Base-by-base conservation (phyloP, 2,113 vertebrate genomes). In the Paracanthobrama guichenoti region DNA sequence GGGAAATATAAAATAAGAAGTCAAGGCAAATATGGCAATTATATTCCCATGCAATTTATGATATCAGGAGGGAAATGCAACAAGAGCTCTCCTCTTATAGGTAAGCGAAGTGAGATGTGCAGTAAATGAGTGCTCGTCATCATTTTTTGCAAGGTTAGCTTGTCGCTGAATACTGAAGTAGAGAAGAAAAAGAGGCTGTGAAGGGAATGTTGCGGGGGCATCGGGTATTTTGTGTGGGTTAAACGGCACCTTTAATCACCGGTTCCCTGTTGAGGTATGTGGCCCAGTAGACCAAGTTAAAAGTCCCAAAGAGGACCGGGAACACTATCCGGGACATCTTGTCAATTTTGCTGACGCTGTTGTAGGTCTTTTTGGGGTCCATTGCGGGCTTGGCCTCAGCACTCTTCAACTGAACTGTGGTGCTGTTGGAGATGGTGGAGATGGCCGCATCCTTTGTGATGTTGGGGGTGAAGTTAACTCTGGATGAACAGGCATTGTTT, bases 281-380 rank as follows among this genome's bases (percentile, higher is more conserved):
- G 64, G 97, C 97, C 98, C 98, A 99, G 93, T 99, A 99, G 66
- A 99, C 97, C 84, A 99, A 93, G 92, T 99, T 99, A 91, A 99
- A 99, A 84, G 97, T 98, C 90, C 97, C 97, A 87, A 99, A 99
- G 64, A 98, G 91, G 72, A 99, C 93, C 0, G 98, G 98, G 87
- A 99, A 99, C 84, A 99, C 96, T 85, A 99, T 97, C 85, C 98
- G 93, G 88, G 98, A 97, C 97, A 99, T 98, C 93, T 98, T 98
- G 94, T 99, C 97, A 50, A 99, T 99, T 93, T 97, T 98, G 94
- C 98, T 99, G 92, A 99, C 96, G 74, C 98, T 99, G 93, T 99
- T 99, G 90, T 99, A 99, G 84, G 98, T 98, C 94, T 99, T 99
- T 95, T 98, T 99, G 88, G 93, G 97, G 90, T 99, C 98, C 3